Evolutionary conservation across 2,113 vertebrate species (phyloP), one percentile per base, ranked within the genome.

Genomic region (Nestor notabilis): DNA sequence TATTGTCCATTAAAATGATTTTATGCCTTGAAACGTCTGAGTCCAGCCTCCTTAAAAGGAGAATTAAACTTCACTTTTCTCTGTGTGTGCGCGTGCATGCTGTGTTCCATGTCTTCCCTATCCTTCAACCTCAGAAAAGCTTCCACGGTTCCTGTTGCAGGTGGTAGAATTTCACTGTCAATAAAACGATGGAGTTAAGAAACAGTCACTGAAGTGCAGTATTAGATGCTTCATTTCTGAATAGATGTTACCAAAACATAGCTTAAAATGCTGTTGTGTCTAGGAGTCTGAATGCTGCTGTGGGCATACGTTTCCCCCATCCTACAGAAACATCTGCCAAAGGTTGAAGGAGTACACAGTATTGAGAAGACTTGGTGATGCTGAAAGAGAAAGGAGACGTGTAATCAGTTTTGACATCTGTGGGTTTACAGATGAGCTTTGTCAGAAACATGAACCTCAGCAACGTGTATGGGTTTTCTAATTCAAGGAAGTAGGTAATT

Each of bases 1-100:
- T 87, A 87, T 49, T 83, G n/a, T 61, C 56, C 50, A 33, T 76
- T 77, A 69, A 74, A 84, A 70, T 80, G 1, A 68, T 91, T 94
- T 88, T 94, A 39, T 28, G 18, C 8, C 41, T 31, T 49, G 37
- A 70, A 87, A 71, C 8, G 2, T 77, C 27, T 27, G 31, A 77
- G 25, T 83, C 7, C 15, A 16, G 20, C 15, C 33, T 58, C 56
- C 56, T 58, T 81, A 53, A 70, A 4, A 41, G 18, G 11, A 81
- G 17, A 91, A 70, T 25, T 77, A 44, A 76, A 64, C 29, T 88
- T 71, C 33, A 17, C 31, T 61, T 28, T 81, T 75, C 18, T 58
- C 28, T 72, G 0, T 0, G 1, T 35, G 11, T 58, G 16, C 70
- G 5, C 37, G 15, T 25, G 7, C 15, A 3, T 49, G 20, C 50